Evolutionary conservation across 1,140 invertebrate genomes (phyloP).

Genomic region (Babylonia areolata): DNA sequence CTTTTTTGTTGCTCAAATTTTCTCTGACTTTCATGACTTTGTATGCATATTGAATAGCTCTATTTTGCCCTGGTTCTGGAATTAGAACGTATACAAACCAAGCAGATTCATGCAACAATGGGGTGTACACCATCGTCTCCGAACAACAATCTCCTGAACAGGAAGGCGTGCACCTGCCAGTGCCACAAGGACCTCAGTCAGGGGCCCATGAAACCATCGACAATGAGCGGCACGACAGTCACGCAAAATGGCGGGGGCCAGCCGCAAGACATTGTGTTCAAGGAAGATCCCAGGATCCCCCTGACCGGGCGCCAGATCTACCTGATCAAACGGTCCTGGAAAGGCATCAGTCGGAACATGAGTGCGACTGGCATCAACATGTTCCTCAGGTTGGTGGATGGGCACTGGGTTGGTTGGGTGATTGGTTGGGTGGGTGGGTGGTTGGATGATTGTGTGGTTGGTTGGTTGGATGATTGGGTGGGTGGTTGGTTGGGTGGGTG

Average conservation of each 20-base stretch:
- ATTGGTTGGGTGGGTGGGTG: not conserved
- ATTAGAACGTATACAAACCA: too few relatives aligned
- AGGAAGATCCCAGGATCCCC: slow-evolving; percentile 79
- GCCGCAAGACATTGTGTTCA: not conserved
- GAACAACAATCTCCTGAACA: not conserved
- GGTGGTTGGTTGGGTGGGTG: not conserved
- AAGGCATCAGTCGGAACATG: slow-evolving; percentile 90
- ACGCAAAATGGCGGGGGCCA: not conserved
- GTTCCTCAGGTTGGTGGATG: slow-evolving; percentile 86
- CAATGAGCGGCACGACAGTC: not conserved
- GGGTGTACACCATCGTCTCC: not conserved
- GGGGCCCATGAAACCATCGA: too few relatives aligned
- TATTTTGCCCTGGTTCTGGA: too few relatives aligned
- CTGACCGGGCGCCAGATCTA: slow-evolving; percentile 91
- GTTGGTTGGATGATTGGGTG: not conserved
- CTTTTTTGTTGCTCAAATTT: too few relatives aligned
- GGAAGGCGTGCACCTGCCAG: slow-evolving; percentile 10
- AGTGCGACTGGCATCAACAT: slow-evolving; percentile 91
- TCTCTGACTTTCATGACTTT: too few relatives aligned
- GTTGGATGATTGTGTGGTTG: not conserved
- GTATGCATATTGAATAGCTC: too few relatives aligned
- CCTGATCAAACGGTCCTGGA: slow-evolving; percentile 91
- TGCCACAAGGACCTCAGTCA: slow-evolving; percentile 17
- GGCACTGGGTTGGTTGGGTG: not conserved
- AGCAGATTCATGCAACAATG: too few relatives aligned